Conservation (phyloP, 2,888 invertebrate genomes). For the Mesoligia furuncula region DNA sequence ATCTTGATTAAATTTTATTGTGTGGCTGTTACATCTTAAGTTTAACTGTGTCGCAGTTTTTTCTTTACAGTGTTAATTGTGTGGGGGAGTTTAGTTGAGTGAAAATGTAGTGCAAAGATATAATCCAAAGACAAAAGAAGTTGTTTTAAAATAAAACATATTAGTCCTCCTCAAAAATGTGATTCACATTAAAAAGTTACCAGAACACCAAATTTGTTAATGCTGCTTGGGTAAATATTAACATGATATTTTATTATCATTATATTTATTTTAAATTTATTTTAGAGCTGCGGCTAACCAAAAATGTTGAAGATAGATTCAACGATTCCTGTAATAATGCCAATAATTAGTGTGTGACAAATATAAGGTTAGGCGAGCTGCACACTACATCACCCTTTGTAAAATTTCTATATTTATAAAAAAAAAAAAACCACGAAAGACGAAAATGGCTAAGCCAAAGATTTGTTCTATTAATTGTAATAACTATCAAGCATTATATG, state of each 20-base stretch:
- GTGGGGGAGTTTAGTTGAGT: neutral
- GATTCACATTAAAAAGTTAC: neutral
- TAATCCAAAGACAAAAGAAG: neutral
- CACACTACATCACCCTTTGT: too few relatives aligned
- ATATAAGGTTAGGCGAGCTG: too few relatives aligned
- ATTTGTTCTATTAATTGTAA: neutral
- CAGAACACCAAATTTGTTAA: neutral
- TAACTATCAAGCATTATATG: neutral
- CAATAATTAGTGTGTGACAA: too few relatives aligned
- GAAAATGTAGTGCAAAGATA: neutral
- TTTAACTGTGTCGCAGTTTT: constrained; percentile 1
- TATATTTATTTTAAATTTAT: neutral
- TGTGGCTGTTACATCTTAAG: constrained; percentile 2
- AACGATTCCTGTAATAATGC: too few relatives aligned
- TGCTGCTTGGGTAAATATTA: neutral
- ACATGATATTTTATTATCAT: neutral
- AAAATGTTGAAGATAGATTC: neutral
- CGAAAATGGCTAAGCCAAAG: neutral
- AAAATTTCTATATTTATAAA: too few relatives aligned
- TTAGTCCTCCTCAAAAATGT: neutral
- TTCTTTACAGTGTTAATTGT: neutral
- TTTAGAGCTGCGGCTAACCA: neutral
- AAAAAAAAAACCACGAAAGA: neutral
- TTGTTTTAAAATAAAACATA: neutral
- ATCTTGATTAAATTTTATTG: constrained; percentile 26